phyloP scores from a whole-genome alignment of 2,888 invertebrate species.

The Rhagonycha lutea region DNA sequence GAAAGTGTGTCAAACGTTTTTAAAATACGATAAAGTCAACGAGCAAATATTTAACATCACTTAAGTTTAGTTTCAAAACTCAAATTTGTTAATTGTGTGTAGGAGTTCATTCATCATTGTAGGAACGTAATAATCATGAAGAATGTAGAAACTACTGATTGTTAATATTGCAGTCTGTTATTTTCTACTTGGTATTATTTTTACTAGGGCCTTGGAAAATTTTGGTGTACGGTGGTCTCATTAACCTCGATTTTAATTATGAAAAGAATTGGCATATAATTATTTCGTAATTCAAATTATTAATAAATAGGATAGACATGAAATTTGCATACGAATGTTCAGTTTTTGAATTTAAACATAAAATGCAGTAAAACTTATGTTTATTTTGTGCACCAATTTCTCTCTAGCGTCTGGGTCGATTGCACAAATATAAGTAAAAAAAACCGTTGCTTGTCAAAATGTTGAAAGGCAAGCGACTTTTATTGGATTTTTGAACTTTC shows the following conservation, averaged over 20 bases:
- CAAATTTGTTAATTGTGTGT: not conserved
- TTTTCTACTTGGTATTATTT: not conserved
- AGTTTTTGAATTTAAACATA: not conserved
- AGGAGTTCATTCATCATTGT: conserved; percentile 1
- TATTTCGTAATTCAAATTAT: not conserved
- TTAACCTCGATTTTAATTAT: not conserved
- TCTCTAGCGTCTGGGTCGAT: not conserved
- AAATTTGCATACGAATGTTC: not conserved
- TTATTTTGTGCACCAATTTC: not conserved
- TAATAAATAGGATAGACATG: not conserved
- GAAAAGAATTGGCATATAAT: not conserved
- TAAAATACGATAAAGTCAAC: not conserved
- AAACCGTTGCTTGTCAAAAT: conserved; percentile 1
- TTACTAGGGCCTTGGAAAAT: not conserved
- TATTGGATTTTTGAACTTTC: not conserved
- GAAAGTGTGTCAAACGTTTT: not conserved
- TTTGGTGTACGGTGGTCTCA: not conserved
- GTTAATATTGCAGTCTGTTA: not conserved
- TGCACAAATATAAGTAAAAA: not conserved
- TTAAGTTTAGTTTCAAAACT: not conserved
- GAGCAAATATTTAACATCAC: not conserved
- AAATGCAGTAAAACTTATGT: not conserved
- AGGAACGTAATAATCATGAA: not conserved
- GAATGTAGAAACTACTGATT: not conserved
- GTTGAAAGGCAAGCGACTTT: not conserved